Conservation (phyloP, 2,797 vertebrate genomes). For the Pogoniulus pusillus region DNA sequence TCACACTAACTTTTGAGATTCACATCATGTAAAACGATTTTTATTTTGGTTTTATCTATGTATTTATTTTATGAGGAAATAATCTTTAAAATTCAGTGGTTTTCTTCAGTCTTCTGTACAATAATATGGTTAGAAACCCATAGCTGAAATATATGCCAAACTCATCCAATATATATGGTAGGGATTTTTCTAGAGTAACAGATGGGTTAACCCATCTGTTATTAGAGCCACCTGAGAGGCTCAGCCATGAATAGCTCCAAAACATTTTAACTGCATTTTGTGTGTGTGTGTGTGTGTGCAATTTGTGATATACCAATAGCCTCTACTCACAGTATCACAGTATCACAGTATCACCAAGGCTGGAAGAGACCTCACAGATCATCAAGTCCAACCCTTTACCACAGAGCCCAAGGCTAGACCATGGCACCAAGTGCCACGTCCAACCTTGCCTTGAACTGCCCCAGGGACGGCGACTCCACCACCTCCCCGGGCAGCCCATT, state of each 20-base stretch:
- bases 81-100: not conserved
- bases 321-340: no score
- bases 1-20: not conserved
- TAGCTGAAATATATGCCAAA: not conserved
- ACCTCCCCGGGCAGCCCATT: no score
- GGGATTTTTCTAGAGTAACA: not conserved
- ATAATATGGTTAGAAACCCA: not conserved
- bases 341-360: no score
- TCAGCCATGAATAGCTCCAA: not conserved
- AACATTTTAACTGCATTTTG: not conserved
- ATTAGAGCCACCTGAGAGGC: not conserved
- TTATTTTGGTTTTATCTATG: not conserved
- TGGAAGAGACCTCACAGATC: no score
- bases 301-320: not conserved
- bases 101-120: not conserved
- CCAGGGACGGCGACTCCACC: no score
- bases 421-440: no score
- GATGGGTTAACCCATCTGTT: rapidly evolving
- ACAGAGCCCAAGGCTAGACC: no score
- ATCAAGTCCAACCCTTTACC: no score
- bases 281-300: not conserved
- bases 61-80: not conserved
- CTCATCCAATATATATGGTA: not conserved
- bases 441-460: no score
- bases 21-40: not conserved